phyloP scores from a whole-genome alignment of 1,140 invertebrate genomes.

The Magallana gigas region DNA sequence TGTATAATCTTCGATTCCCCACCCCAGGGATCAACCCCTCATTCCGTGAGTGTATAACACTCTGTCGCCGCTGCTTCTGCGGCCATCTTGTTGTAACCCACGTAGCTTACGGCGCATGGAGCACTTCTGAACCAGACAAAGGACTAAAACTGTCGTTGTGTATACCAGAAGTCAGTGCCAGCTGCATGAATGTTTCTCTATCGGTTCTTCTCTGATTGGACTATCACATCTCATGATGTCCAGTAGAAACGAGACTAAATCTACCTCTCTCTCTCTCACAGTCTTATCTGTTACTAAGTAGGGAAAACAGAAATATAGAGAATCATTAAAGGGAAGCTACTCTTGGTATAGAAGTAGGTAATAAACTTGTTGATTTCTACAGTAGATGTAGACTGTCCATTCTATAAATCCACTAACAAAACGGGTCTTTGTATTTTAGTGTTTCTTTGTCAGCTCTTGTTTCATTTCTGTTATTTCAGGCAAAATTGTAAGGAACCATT shows the following conservation, averaged over 20 bases:
- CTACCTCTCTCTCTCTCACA: conserved; percentile 21
- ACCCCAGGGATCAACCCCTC: background rate
- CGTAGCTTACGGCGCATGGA: background rate
- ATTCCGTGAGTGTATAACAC: background rate
- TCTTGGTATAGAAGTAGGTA: background rate
- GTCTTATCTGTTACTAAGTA: background rate
- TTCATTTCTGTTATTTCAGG: background rate
- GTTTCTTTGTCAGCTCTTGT: background rate
- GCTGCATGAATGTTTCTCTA: background rate
- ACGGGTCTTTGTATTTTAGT: conserved; percentile 20
- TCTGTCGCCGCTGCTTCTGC: background rate
- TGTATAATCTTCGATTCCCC: background rate
- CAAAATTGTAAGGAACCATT: background rate
- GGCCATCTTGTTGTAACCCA: background rate
- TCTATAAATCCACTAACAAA: background rate
- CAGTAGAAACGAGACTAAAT: background rate
- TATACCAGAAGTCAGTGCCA: background rate
- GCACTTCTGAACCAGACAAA: background rate
- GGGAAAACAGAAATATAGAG: background rate
- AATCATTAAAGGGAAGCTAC: background rate
- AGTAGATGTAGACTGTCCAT: conserved; percentile 2
- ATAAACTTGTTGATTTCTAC: background rate
- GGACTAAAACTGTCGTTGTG: background rate
- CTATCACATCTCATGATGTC: background rate
- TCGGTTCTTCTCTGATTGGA: background rate